phyloP scores from a whole-genome alignment of 2,797 vertebrate genomes.

The Hybognathus amarus region DNA sequence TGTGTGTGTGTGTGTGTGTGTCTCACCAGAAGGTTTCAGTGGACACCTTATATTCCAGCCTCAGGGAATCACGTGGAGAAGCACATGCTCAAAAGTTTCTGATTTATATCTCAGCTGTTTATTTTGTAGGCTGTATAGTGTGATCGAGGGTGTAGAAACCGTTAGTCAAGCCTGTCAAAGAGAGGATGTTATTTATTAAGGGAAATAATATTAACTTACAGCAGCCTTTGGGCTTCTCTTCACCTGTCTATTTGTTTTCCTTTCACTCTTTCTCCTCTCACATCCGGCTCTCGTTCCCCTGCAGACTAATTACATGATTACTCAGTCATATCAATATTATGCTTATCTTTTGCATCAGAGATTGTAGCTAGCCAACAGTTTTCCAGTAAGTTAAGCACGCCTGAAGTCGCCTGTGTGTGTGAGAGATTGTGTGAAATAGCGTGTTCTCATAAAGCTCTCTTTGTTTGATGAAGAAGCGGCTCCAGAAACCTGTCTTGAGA shows the following conservation, averaged over 20 bases:
- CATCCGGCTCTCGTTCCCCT: slow-evolving; percentile 55
- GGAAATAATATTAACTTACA: slow-evolving; percentile 67
- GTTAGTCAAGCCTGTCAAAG: slow-evolving; percentile 60
- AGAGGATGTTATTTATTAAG: slow-evolving; percentile 58
- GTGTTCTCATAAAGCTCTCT: slow-evolving; percentile 64
- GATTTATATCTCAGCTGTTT: slow-evolving; percentile 52
- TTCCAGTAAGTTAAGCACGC: slow-evolving; percentile 59
- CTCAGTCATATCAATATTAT: slow-evolving; percentile 60
- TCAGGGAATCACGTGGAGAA: neutral
- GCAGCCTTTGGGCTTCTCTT: slow-evolving; percentile 52
- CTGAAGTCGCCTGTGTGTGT: slow-evolving; percentile 58
- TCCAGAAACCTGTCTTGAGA: slow-evolving; percentile 62
- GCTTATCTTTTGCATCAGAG: slow-evolving; percentile 64
- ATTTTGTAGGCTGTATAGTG: slow-evolving; percentile 32
- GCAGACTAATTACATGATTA: slow-evolving; percentile 43
- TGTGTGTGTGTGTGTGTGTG: neutral
- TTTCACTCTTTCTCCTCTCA: slow-evolving; percentile 57
- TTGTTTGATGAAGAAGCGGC: slow-evolving; percentile 66
- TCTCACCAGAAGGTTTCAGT: slow-evolving; percentile 37
- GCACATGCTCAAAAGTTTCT: neutral
- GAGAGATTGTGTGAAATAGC: neutral
- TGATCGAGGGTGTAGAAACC: slow-evolving; percentile 57
- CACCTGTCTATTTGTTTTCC: slow-evolving; percentile 29
- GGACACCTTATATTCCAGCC: neutral
- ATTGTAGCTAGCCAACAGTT: slow-evolving; percentile 68